A percentile compares a stretch with the other conserved stretches of the same genome.
These are phyloP conservation scores for Coracopsis vasa DNA, from an alignment of 2,113 vertebrate genomes.

Conservation along the genomic window DNA sequence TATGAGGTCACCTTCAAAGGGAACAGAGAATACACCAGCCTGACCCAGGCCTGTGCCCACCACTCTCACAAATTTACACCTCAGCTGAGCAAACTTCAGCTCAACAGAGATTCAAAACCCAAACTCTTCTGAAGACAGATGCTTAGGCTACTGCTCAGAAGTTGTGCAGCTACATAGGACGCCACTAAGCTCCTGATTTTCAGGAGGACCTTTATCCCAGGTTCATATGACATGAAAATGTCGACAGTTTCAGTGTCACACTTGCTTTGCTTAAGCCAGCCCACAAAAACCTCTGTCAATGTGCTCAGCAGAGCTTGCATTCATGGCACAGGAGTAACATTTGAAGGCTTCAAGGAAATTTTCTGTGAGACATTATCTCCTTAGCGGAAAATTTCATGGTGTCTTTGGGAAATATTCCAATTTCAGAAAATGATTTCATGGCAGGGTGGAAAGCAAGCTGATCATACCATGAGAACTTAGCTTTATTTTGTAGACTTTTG, in stretches of 20 bases:
- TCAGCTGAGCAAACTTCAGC: background rate
- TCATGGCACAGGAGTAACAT: background rate
- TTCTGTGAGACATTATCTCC: background rate
- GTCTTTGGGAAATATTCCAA: background rate
- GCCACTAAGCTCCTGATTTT: background rate
- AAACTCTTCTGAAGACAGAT: background rate
- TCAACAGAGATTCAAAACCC: background rate
- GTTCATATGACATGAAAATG: rapidly evolving
- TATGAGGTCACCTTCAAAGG: background rate
- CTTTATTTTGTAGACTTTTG: slow-evolving; percentile 19
- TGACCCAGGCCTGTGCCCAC: background rate
- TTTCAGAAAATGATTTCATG: slow-evolving; percentile 18
- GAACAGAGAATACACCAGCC: background rate
- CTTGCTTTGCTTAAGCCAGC: background rate
- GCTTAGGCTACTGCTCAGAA: background rate
- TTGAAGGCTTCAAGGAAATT: background rate
- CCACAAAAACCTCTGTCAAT: background rate
- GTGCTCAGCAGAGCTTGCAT: background rate
- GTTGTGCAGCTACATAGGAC: background rate
- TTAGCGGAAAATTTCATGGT: background rate
- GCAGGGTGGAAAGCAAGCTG: background rate
- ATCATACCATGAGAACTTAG: background rate
- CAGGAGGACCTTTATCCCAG: background rate
- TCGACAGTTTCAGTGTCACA: background rate
- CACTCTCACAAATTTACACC: background rate